phyloP scores from a whole-genome alignment of 2,888 invertebrate species.

The Junonia oenone region DNA sequence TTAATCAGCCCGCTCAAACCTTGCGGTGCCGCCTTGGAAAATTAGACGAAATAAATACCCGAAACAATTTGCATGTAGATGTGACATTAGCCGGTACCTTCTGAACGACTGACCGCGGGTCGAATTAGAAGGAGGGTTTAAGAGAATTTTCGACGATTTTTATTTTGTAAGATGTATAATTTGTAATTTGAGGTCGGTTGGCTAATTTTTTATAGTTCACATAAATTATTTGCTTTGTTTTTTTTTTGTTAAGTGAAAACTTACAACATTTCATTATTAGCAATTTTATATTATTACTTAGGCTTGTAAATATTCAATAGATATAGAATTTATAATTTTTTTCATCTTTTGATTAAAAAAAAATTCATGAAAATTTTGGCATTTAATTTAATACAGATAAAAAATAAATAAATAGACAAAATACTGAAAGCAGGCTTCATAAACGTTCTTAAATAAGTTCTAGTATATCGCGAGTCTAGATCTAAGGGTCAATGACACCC shows the following conservation, averaged over 20 bases:
- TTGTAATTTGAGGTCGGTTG: neutral
- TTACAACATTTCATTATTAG: no score
- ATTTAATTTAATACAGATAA: no score
- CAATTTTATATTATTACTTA: no score
- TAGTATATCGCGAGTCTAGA: constrained; percentile 37
- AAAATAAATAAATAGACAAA: no score
- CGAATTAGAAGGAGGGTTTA: constrained; percentile 34
- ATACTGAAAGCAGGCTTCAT: no score
- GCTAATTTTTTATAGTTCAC: neutral
- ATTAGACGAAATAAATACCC: constrained; percentile 73
- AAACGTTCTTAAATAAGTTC: no score
- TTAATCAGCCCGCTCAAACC: constrained; percentile 35
- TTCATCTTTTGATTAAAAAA: no score
- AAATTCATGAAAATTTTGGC: no score
- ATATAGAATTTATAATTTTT: no score
- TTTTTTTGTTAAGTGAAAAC: no score
- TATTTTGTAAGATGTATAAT: neutral
- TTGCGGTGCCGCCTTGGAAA: constrained; percentile 65
- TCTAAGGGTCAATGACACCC: constrained; percentile 46
- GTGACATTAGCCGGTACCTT: constrained; percentile 60
- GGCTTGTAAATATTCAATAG: no score
- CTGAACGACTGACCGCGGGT: constrained; percentile 34
- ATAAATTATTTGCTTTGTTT: neutral
- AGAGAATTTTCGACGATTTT: constrained; percentile 20
- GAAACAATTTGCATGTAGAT: constrained; percentile 77